A percentile compares a stretch with the other conserved stretches of the same genome.
phyloP scores from a whole-genome alignment of 1,140 invertebrate genomes.

The Eciton burchellii region DNA sequence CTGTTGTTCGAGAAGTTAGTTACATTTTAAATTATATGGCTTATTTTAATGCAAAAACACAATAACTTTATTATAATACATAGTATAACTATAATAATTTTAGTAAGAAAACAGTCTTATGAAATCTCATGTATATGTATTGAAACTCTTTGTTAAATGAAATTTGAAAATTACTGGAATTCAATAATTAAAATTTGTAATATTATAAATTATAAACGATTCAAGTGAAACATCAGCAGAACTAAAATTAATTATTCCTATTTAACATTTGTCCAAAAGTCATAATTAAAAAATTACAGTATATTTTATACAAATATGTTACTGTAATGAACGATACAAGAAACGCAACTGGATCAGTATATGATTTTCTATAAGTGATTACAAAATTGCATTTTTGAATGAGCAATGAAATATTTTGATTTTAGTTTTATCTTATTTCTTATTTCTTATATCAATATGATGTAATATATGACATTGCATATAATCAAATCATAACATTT shows the following conservation, averaged over 20 bases:
- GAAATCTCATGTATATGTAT: conserved; percentile 4
- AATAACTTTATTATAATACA: too few relatives aligned
- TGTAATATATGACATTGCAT: conserved; percentile 13
- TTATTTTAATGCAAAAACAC: background rate
- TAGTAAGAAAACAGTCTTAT: background rate
- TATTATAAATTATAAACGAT: too few relatives aligned
- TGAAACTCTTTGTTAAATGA: background rate
- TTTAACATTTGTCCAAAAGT: too few relatives aligned
- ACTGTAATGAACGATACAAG: too few relatives aligned
- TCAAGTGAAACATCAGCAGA: too few relatives aligned
- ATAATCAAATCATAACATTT: conserved; percentile 10
- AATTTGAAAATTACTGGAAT: background rate
- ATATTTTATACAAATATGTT: too few relatives aligned
- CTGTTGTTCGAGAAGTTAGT: conserved; percentile 76
- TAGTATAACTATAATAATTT: too few relatives aligned
- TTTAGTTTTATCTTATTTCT: background rate
- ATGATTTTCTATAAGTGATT: too few relatives aligned
- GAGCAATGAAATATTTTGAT: background rate
- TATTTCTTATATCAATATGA: background rate
- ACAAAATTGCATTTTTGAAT: too few relatives aligned
- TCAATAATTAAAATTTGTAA: background rate
- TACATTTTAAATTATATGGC: background rate
- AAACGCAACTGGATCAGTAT: too few relatives aligned
- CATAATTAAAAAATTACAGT: too few relatives aligned
- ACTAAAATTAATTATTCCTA: too few relatives aligned